These are phyloP conservation scores for Anthoptus insignis DNA, from an alignment of 2,888 invertebrate genomes.

Conservation along the genomic window DNA sequence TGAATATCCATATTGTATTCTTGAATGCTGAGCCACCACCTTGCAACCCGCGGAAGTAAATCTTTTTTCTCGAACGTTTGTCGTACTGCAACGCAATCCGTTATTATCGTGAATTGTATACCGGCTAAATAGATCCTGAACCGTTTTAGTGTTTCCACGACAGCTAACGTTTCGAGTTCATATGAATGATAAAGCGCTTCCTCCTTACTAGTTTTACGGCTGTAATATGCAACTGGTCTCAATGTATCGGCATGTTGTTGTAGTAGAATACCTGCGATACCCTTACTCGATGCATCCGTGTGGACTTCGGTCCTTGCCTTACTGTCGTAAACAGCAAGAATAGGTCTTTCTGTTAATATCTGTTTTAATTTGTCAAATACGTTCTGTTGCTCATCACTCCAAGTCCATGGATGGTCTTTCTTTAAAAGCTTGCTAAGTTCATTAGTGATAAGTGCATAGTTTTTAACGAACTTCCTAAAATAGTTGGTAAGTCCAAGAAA, in stretches of 20 bases:
- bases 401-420: neutral
- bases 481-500: conserved; percentile 2
- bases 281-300: neutral
- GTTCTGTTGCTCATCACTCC: neutral
- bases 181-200: conserved; percentile 26
- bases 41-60: neutral
- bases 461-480: conserved; percentile 4
- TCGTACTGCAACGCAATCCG: conserved; percentile 40
- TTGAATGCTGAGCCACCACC: neutral
- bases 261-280: neutral
- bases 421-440: conserved; percentile 3
- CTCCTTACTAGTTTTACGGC: conserved; percentile 21
- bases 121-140: conserved; percentile 39
- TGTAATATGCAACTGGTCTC: conserved; percentile 24
- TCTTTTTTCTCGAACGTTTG: conserved; percentile 29
- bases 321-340: neutral
- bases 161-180: conserved; percentile 40
- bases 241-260: neutral
- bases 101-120: conserved; percentile 39
- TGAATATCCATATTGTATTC: neutral
- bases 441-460: conserved; percentile 3
- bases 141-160: conserved; percentile 39
- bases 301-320: neutral
- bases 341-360: neutral
- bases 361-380: neutral